phyloP scores from a whole-genome alignment of 2,888 invertebrate species.

The Drosophila borborema region DNA sequence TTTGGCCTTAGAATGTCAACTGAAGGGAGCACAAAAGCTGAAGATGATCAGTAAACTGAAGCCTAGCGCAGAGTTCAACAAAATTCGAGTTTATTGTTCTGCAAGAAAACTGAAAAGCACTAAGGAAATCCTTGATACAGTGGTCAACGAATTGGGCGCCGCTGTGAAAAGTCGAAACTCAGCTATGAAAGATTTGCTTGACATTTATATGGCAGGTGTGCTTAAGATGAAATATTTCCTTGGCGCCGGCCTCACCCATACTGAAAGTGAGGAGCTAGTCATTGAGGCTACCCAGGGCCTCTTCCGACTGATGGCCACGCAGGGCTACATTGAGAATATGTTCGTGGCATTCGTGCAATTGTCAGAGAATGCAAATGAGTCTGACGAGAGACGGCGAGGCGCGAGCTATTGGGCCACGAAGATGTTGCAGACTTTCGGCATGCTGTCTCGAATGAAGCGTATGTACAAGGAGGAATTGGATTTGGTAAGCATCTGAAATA shows the following conservation, averaged over 20 bases:
- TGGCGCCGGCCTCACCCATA: conserved; percentile 51
- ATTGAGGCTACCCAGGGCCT: conserved; percentile 74
- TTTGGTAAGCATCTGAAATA: conserved; percentile 59
- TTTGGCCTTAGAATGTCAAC: conserved; percentile 68
- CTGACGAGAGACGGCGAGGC: conserved; percentile 62
- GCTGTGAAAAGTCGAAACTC: conserved; percentile 64
- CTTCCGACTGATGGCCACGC: conserved; percentile 80
- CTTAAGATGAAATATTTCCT: conserved; percentile 82
- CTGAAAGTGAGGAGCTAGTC: conserved; percentile 59
- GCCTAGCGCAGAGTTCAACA: conserved; percentile 65
- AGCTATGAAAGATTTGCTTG: conserved; percentile 70
- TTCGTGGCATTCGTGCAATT: conserved; percentile 79
- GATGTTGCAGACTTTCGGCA: conserved; percentile 77
- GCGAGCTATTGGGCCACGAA: conserved; percentile 84
- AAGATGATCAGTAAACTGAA: conserved; percentile 70
- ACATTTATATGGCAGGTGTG: conserved; percentile 71
- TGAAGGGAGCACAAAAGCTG: conserved; percentile 68
- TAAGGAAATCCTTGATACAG: conserved; percentile 41
- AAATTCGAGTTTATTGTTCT: conserved; percentile 65
- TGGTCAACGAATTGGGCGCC: conserved; percentile 57
- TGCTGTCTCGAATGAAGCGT: conserved; percentile 81
- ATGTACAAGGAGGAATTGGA: conserved; percentile 81
- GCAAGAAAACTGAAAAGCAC: conserved; percentile 48
- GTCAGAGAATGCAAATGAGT: conserved; percentile 73
- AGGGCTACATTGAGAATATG: conserved; percentile 81